Percentiles rank a stretch among this genome's conserved stretches.
Conservation (phyloP, 92 coral and sea anemone species). For the Epizoanthus fatuus region DNA sequence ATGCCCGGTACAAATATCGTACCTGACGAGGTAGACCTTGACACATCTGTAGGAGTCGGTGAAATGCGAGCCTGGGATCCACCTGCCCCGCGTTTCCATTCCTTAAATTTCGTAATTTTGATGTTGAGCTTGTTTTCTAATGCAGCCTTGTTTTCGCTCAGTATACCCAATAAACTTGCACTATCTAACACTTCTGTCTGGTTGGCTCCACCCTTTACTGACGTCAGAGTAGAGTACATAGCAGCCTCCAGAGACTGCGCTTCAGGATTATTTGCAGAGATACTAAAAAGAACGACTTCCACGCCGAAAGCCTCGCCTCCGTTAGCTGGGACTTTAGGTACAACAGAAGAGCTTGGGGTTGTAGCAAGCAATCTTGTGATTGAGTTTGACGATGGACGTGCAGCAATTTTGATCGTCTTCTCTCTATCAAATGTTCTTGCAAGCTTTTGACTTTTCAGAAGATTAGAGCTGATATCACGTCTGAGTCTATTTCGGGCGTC, state of each 20-base stretch:
- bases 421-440: neutral
- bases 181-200: slow-evolving; percentile 70
- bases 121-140: slow-evolving; percentile 71
- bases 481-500: slow-evolving; percentile 7
- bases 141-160: slow-evolving; percentile 59
- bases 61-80: slow-evolving; percentile 8
- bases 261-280: slow-evolving; percentile 52
- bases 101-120: slow-evolving; percentile 66
- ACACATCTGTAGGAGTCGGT: slow-evolving; percentile 14
- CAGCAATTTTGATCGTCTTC: slow-evolving; percentile 14
- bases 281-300: slow-evolving; percentile 71
- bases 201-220: slow-evolving; percentile 58
- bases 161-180: slow-evolving; percentile 56
- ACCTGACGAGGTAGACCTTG: slow-evolving; percentile 44
- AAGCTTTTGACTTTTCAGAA: slow-evolving; percentile 15
- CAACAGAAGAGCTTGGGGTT: slow-evolving; percentile 3
- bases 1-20: slow-evolving; percentile 47
- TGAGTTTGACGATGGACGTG: slow-evolving; percentile 16
- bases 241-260: slow-evolving; percentile 61
- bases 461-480: neutral
- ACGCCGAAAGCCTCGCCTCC: slow-evolving; percentile 35
- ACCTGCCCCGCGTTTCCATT: slow-evolving; percentile 38
- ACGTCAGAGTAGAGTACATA: slow-evolving; percentile 73
- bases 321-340: neutral
- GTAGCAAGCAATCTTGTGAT: slow-evolving; percentile 1